These are phyloP conservation scores for Glyptemys insculpta DNA, from an alignment of 2,797 vertebrate species.

Conservation along the genomic window DNA sequence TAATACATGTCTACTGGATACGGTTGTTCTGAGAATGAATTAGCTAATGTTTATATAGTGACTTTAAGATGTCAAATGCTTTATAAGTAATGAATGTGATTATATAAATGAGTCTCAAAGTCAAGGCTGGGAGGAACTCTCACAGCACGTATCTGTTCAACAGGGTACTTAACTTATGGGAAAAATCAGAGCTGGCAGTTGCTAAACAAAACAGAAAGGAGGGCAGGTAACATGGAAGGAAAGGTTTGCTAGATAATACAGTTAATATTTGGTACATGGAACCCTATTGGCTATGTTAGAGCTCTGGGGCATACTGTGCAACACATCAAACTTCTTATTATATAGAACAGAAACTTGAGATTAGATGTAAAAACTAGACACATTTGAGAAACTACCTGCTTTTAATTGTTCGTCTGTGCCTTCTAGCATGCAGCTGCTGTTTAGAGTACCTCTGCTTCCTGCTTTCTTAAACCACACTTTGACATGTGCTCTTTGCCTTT, in stretches of 20 bases:
- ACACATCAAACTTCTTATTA: rapidly evolving
- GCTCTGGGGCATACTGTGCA: not conserved
- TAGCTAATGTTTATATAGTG: not conserved
- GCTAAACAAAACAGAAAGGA: not conserved
- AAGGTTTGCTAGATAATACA: rapidly evolving
- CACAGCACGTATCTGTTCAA: not conserved
- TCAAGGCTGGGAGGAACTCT: rapidly evolving
- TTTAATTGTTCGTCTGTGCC: not conserved
- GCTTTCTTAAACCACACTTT: not conserved
- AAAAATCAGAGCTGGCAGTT: not conserved
- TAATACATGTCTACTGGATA: not conserved
- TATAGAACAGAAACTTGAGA: not conserved
- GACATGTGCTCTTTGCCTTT: not conserved
- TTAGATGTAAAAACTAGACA: not conserved
- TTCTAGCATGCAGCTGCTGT: not conserved
- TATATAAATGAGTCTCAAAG: not conserved
- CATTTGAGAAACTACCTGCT: not conserved
- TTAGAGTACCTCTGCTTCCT: not conserved
- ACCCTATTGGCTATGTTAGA: not conserved
- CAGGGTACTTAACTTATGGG: not conserved
- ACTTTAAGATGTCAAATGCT: not conserved
- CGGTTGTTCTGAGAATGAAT: not conserved
- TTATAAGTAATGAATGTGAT: not conserved
- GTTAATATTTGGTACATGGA: not conserved
- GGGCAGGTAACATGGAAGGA: rapidly evolving